Evolutionary conservation across 2,888 invertebrate species (phyloP).

Genomic region (Geophilus truncorum): DNA sequence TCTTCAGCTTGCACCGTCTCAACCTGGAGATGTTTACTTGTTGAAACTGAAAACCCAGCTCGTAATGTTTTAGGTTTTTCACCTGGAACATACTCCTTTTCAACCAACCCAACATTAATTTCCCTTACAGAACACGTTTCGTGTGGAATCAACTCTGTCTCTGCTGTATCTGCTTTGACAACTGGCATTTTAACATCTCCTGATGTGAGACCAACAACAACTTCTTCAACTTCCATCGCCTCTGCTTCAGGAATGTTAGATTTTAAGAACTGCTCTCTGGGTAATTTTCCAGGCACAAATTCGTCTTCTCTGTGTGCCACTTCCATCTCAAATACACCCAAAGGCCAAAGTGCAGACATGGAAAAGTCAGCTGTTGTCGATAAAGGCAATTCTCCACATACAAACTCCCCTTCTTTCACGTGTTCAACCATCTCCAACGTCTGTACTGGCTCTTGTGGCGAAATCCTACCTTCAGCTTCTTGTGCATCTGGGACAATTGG

Average conservation of each 20-base stretch:
- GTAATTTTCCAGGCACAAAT: constrained; percentile 22
- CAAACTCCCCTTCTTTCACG: constrained; percentile 33
- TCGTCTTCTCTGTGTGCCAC: not conserved
- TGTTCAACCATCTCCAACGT: not conserved
- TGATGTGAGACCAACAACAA: constrained; percentile 34
- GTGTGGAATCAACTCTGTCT: constrained; percentile 28
- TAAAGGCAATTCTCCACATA: constrained; percentile 34
- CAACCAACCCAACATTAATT: constrained; percentile 3
- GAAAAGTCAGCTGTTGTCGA: not conserved
- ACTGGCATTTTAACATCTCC: constrained; percentile 19
- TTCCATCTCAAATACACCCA: constrained; percentile 15
- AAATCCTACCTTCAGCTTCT: not conserved
- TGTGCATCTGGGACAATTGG: not conserved
- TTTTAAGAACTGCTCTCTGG: constrained; percentile 22
- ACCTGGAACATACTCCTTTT: constrained; percentile 31
- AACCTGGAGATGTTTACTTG: constrained; percentile 7
- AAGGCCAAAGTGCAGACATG: not conserved
- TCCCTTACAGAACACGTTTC: constrained; percentile 5
- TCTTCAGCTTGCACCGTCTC: constrained; percentile 22
- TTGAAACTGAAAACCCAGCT: constrained; percentile 27
- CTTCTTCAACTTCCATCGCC: constrained; percentile 37
- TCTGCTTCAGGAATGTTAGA: constrained; percentile 32
- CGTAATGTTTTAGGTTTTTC: constrained; percentile 27
- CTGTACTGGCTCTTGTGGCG: constrained; percentile 29
- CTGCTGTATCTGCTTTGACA: constrained; percentile 29